Evolutionary conservation across 2,113 vertebrate species (phyloP).

Genomic region (Heloderma charlesbogerti): DNA sequence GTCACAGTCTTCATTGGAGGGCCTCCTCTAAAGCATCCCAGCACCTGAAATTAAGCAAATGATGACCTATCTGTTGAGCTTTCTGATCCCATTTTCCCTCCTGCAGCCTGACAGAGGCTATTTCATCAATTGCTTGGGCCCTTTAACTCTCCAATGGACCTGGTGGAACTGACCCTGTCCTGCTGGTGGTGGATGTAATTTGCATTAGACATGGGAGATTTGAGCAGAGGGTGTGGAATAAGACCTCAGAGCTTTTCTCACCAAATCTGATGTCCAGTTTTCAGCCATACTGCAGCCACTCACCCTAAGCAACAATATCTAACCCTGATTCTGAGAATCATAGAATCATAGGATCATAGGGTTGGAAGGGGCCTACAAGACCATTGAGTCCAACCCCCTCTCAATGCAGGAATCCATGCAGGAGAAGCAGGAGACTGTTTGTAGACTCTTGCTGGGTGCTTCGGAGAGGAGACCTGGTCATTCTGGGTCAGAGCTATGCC

Average conservation of each 20-base stretch:
- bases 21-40: neutral
- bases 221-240: no score
- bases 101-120: neutral
- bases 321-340: neutral
- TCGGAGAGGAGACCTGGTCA: neutral
- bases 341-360: no score
- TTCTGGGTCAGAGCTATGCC: neutral
- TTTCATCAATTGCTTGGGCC: neutral
- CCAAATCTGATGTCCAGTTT: no score
- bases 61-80: neutral
- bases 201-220: no score
- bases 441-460: no score
- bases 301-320: neutral
- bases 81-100: neutral
- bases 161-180: neutral
- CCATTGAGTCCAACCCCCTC: no score
- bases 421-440: no score
- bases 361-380: no score
- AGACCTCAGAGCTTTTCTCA: no score
- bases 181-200: neutral
- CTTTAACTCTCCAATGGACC: neutral
- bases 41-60: neutral
- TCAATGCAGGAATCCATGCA: no score
- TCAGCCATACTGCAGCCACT: no score
- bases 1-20: neutral